Evolutionary conservation across 2,888 invertebrate species (phyloP).

Genomic region (Mactromeris polynyma): DNA sequence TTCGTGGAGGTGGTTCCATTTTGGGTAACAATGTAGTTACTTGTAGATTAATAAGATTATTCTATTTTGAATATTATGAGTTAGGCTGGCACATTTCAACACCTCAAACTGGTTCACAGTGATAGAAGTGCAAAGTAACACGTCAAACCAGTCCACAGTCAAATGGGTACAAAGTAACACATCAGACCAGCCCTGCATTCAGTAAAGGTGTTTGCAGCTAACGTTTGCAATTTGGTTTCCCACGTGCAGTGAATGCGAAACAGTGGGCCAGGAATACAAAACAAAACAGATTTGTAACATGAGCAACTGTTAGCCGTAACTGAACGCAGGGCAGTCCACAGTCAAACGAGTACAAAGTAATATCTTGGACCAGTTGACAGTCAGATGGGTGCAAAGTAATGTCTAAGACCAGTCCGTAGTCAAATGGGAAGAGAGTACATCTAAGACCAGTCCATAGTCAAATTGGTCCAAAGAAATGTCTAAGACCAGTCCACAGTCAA

Average conservation of each 20-base stretch:
- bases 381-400: neutral
- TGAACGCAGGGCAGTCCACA: too few relatives aligned
- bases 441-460: neutral
- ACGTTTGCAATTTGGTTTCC: too few relatives aligned
- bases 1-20: neutral
- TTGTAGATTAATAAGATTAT: neutral
- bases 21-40: neutral
- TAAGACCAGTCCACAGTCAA: neutral
- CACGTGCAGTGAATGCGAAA: too few relatives aligned
- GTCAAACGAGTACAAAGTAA: neutral
- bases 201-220: too few relatives aligned
- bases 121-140: neutral
- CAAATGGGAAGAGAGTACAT: neutral
- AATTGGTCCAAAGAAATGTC: neutral
- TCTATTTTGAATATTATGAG: neutral
- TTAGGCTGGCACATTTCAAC: neutral
- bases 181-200: too few relatives aligned
- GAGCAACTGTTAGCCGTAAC: too few relatives aligned
- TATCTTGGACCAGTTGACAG: neutral
- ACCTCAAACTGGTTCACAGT: neutral
- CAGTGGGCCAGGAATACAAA: too few relatives aligned
- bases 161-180: neutral
- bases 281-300: too few relatives aligned
- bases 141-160: neutral
- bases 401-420: neutral